Evolutionary conservation across 1,140 invertebrate species (phyloP), one percentile per base, ranked within the genome.

Genomic region (Eupristina koningsbergeri): DNA sequence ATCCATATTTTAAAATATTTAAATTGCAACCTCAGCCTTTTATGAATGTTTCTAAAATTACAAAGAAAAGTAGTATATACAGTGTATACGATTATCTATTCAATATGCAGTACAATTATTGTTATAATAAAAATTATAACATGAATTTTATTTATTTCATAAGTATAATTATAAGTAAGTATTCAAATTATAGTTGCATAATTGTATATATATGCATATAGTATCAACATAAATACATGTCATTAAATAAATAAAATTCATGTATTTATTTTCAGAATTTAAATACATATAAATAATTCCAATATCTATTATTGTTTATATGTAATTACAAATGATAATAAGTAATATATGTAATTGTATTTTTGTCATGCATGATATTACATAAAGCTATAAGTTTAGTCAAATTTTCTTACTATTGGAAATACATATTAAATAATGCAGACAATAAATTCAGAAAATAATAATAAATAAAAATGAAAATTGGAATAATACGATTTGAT

Each of bases 371-470:
- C 0, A 17, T 47, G 29, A 22, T 58, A 73, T 45, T 13, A 19
- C 39, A 75, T 47, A 45, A 41, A 41, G 8, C 19, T 1, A 11
- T 53, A 67, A 64, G 76, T 81, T 85, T 81, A 86, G 87, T 89
- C 86, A 87, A 86, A 87, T 87, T 84, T 69, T 76, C 76, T 84
- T 64, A 31, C 81, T 81, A 53, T 29, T 87, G 84, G 89, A 91
- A 89, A 91, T 91, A 83, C 85, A 81, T 85, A 87, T 87, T 86
- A 89, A 91, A 89, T 87, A 92, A 91, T 91, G 84, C 89, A 90
- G 91, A 92, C 91, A 92, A 92, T 92, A 92, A 91, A 89, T 88
- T 87, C 86, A 85, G 85, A 80, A 84, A 67, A 80, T 83, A 82
- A 63, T 80, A 58, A 47, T 3, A 39, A 58, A 78, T 36, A 76